These are phyloP conservation scores for Drosophila grimshawi DNA, from an alignment of 1,140 invertebrate species.

Conservation along the genomic window DNA sequence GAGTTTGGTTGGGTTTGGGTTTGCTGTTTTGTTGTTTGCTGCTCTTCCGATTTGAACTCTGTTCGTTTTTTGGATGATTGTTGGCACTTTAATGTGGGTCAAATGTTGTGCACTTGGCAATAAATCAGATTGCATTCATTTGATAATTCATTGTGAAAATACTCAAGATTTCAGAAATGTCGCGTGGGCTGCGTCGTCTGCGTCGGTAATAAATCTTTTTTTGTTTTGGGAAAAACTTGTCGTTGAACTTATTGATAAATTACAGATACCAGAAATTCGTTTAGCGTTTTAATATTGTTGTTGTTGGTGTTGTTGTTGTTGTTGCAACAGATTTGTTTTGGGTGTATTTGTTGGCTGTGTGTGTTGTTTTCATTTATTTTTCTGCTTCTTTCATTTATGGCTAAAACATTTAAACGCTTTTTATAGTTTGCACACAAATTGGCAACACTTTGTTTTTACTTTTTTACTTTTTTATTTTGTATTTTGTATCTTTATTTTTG, in stretches of 20 bases:
- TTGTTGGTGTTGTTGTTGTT: slow-evolving; percentile 25
- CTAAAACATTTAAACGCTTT: slow-evolving; percentile 45
- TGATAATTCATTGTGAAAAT: slow-evolving; percentile 33
- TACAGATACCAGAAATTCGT: slow-evolving; percentile 18
- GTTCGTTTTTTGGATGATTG: slow-evolving; percentile 11
- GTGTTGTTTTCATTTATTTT: slow-evolving; percentile 14
- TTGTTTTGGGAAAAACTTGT: slow-evolving; percentile 26
- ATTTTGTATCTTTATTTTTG: slow-evolving; percentile 28
- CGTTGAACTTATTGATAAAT: slow-evolving; percentile 45
- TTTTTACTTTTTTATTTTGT: too few species aligned
- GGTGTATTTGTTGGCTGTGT: too few species aligned
- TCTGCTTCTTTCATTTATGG: slow-evolving; percentile 23
- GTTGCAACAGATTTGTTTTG: slow-evolving; percentile 17
- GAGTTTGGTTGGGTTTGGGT: slow-evolving; percentile 1
- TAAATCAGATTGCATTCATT: slow-evolving; percentile 58
- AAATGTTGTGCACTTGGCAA: slow-evolving; percentile 58
- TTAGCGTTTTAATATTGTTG: slow-evolving; percentile 12
- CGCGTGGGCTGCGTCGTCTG: slow-evolving; percentile 57
- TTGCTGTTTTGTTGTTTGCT: neutral
- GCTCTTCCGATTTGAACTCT: slow-evolving; percentile 33
- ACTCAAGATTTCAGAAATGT: slow-evolving; percentile 34
- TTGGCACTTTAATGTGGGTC: slow-evolving; percentile 35
- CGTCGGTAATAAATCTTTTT: slow-evolving; percentile 68
- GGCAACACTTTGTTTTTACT: slow-evolving; percentile 42
- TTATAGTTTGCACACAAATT: slow-evolving; percentile 53